Conservation (phyloP, 2,797 vertebrate genomes). For the Echeneis naucrates region DNA sequence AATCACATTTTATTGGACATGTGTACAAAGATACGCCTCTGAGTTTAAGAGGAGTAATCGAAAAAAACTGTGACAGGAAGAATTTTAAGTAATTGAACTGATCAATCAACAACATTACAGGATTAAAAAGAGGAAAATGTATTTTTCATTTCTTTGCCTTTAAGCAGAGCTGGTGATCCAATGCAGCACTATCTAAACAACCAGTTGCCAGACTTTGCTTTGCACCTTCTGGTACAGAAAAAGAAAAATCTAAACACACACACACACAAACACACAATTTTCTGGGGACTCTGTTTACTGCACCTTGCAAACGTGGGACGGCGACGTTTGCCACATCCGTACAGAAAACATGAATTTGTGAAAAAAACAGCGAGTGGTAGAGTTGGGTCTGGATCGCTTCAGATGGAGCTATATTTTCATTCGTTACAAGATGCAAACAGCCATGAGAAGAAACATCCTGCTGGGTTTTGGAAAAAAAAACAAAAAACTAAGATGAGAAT, state of each 20-base stretch:
- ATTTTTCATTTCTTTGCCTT: neutral
- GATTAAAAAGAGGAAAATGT: neutral
- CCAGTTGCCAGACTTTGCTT: slow-evolving; percentile 24
- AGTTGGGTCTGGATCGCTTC: neutral
- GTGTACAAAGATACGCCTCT: neutral
- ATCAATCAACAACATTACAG: neutral
- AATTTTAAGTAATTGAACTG: neutral
- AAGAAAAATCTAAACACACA: too few relatives aligned
- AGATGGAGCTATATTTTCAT: neutral
- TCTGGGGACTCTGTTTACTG: slow-evolving; percentile 21
- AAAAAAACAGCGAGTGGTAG: slow-evolving; percentile 3
- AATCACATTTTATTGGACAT: neutral
- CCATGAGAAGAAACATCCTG: slow-evolving; percentile 1
- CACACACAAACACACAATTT: too few relatives aligned
- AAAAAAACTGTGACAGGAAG: neutral
- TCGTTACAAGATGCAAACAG: slow-evolving; percentile 20
- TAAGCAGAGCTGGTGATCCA: neutral
- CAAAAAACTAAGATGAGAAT: neutral
- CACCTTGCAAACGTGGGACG: neutral
- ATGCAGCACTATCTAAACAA: slow-evolving; percentile 6
- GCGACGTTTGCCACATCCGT: slow-evolving; percentile 19
- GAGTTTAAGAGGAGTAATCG: neutral
- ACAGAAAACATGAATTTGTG: slow-evolving; percentile 25
- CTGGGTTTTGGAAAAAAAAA: slow-evolving; percentile 1
- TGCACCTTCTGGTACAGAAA: slow-evolving; percentile 30